phyloP scores from a whole-genome alignment of 2,888 invertebrate species.

The Synanthedon myopaeformis region DNA sequence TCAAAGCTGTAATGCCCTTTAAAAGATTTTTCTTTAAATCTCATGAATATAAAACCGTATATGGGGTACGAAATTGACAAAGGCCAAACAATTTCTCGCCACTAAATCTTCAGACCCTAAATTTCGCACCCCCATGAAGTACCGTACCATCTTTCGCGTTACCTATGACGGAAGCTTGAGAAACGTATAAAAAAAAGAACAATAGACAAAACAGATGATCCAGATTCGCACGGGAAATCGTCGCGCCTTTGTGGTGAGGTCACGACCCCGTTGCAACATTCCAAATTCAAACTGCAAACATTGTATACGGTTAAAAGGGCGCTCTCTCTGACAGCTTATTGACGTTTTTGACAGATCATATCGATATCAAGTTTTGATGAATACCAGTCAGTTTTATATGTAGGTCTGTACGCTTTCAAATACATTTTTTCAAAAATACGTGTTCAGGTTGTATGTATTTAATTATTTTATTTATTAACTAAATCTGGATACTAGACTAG shows the following conservation, averaged over 20 bases:
- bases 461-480: too few species aligned
- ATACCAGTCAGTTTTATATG: not conserved
- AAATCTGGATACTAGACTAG: too few species aligned
- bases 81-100: not conserved
- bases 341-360: not conserved
- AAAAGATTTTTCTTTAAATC: too few species aligned
- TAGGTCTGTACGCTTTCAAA: too few species aligned
- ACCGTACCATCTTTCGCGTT: not conserved
- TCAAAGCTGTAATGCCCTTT: too few species aligned
- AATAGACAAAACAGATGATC: slow-evolving; percentile 49
- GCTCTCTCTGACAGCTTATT: not conserved
- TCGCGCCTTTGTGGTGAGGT: slow-evolving; percentile 27
- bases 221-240: slow-evolving; percentile 49
- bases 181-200: slow-evolving; percentile 34
- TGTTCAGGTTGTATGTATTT: too few species aligned
- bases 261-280: slow-evolving; percentile 25
- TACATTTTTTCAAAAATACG: too few species aligned
- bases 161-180: slow-evolving; percentile 24
- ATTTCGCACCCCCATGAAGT: not conserved
- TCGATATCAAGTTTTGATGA: not conserved
- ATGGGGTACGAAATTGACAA: too few species aligned
- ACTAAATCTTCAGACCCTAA: not conserved
- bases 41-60: too few species aligned
- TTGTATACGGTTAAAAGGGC: not conserved
- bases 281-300: not conserved